These are phyloP conservation scores for Maniola jurtina DNA, from an alignment of 1,140 invertebrate species.

Conservation along the genomic window DNA sequence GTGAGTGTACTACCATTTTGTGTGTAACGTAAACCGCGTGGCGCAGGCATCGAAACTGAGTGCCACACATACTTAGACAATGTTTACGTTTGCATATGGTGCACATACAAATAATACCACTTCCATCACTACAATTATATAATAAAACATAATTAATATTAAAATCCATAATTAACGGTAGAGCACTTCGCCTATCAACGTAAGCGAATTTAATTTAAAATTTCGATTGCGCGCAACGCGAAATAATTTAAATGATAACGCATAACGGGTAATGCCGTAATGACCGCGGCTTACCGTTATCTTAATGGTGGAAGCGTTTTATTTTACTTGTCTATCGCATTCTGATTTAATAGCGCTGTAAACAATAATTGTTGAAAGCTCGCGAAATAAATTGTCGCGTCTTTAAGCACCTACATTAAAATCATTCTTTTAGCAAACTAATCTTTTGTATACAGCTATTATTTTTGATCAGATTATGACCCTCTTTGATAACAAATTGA, in stretches of 20 bases:
- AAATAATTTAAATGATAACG: constrained; percentile 26
- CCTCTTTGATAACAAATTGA: too few relatives aligned
- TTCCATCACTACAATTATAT: neutral
- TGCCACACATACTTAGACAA: too few relatives aligned
- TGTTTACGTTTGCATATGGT: too few relatives aligned
- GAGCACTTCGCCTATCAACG: neutral
- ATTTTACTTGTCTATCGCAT: constrained; percentile 7
- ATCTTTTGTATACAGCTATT: too few relatives aligned
- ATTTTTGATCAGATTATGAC: too few relatives aligned
- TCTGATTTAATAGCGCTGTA: constrained; percentile 1
- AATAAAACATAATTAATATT: constrained; percentile 6
- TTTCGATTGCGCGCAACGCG: constrained; percentile 13
- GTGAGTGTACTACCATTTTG: too few relatives aligned
- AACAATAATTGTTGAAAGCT: neutral
- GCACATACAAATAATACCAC: too few relatives aligned
- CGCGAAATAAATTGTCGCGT: too few relatives aligned
- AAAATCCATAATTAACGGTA: constrained; percentile 18
- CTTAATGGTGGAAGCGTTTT: constrained; percentile 22
- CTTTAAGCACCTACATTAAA: too few relatives aligned
- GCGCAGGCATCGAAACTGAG: too few relatives aligned
- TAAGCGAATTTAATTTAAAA: constrained; percentile 23
- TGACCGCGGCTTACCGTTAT: constrained; percentile 24
- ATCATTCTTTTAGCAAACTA: too few relatives aligned
- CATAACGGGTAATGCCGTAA: constrained; percentile 24
- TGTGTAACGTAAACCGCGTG: too few relatives aligned